Evolutionary conservation across 2,113 vertebrate species (phyloP).

Genomic region (Edolisoma coerulescens): DNA sequence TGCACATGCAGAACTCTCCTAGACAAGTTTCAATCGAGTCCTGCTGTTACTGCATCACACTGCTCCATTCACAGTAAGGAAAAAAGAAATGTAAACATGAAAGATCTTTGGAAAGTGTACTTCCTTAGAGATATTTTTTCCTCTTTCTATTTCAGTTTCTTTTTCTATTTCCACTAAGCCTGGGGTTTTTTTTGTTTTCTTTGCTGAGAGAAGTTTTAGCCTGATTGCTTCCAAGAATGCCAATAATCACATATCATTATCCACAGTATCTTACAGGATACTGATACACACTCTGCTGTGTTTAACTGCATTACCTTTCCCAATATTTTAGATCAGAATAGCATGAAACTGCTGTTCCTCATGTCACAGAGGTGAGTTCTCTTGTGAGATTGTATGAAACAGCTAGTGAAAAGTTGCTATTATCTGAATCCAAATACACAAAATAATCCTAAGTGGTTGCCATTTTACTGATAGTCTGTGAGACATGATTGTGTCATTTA

Average conservation of each 20-base stretch:
- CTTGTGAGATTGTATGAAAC: background rate
- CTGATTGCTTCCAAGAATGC: slow-evolving; percentile 38
- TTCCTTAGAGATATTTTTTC: background rate
- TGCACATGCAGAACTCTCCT: background rate
- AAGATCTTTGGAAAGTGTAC: background rate
- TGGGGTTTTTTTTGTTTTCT: background rate
- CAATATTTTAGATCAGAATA: slow-evolving; percentile 29
- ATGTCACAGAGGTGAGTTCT: slow-evolving; percentile 24
- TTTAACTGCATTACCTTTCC: background rate
- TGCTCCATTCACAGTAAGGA: background rate
- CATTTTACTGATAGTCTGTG: background rate
- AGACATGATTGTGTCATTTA: slow-evolving; percentile 30
- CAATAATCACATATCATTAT: slow-evolving; percentile 8
- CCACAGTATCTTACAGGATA: background rate
- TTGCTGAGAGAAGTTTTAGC: background rate
- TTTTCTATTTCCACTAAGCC: background rate
- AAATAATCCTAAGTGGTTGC: slow-evolving; percentile 42
- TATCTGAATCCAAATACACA: slow-evolving; percentile 35
- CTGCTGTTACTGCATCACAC: background rate
- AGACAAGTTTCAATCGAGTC: background rate
- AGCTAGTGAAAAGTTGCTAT: slow-evolving; percentile 11
- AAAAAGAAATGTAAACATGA: slow-evolving; percentile 29
- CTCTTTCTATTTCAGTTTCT: background rate
- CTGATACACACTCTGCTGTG: background rate
- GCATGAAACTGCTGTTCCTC: background rate